phyloP scores from a whole-genome alignment of 2,888 invertebrate genomes.

The Julus scandinavius region DNA sequence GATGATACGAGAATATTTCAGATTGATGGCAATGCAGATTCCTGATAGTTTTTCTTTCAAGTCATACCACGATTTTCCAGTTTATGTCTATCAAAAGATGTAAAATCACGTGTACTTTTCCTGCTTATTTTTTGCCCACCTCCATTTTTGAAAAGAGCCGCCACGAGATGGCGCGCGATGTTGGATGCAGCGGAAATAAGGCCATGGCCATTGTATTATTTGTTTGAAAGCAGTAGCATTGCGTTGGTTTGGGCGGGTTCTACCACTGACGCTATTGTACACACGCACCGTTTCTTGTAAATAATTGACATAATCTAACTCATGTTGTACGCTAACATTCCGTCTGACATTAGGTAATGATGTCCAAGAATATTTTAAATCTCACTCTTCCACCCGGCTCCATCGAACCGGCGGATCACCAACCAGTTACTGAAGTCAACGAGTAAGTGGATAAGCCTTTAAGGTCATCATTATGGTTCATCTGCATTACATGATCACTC shows the following conservation, averaged over 20 bases:
- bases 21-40: no score
- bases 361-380: constrained; percentile 93
- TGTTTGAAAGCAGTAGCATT: background rate
- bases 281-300: background rate
- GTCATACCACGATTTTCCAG: no score
- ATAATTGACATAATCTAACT: background rate
- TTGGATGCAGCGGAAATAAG: background rate
- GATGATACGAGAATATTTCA: no score
- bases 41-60: no score
- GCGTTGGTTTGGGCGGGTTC: constrained; percentile 36
- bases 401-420: constrained; percentile 75
- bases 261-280: background rate
- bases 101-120: no score
- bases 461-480: constrained; percentile 22
- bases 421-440: constrained; percentile 56
- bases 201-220: constrained; percentile 6
- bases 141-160: background rate
- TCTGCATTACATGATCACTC: background rate
- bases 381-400: constrained; percentile 90
- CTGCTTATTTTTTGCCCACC: no score
- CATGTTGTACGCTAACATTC: constrained; percentile 29
- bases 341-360: constrained; percentile 63
- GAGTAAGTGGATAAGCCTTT: constrained; percentile 60
- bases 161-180: background rate
- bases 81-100: no score